Evolutionary conservation across 2,888 invertebrate genomes (phyloP), one percentile per base, ranked within the genome.

Genomic region (Chrysolina haemoptera): DNA sequence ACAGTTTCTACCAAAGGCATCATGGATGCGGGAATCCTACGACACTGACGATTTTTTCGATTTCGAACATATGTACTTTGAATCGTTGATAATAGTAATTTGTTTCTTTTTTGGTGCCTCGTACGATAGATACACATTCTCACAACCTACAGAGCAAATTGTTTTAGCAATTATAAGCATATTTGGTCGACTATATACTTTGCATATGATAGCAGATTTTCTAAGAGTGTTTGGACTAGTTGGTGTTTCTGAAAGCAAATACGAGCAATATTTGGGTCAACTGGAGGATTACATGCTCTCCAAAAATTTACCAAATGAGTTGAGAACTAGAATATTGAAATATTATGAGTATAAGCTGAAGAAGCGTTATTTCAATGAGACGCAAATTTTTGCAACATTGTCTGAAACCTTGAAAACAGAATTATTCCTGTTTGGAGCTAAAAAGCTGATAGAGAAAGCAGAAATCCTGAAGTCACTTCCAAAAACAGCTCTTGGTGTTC

Each of bases 331-430:
- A 5, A 85, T 91, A 10, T 82, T 88, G 9, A 85, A 86, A 11
- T 91, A 90, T 81, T 91, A 91, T 80, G 87, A 89, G 70, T 90
- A 90, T 81, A 87, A 88, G 67, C 91, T 89, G 79, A 89, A 89
- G 78, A 89, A 89, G 71, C 86, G 85, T 43, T 91, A 90, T 78
- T 91, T 90, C 82, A 88, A 89, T 76, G 91, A 91, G 90, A 90
- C 69, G 84, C 27, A 27, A 27, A 27, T 27, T 27, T 5, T 27
- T 1, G 5, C 27, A 27, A 27, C 27, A 27, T 5, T 27, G 27
- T 27, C 27, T 27, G 27, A 27, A 27, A 27, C 27, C 27, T 27
- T 27, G 27, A 1, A 27, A 27, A 27, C 27, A 3, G 27, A 27
- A 5, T 5, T 27, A 27, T 27, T 27, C 5, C 27, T 27, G 27